Conservation (phyloP, 92 coral and sea anemone genomes). For the Heteractis magnifica region DNA sequence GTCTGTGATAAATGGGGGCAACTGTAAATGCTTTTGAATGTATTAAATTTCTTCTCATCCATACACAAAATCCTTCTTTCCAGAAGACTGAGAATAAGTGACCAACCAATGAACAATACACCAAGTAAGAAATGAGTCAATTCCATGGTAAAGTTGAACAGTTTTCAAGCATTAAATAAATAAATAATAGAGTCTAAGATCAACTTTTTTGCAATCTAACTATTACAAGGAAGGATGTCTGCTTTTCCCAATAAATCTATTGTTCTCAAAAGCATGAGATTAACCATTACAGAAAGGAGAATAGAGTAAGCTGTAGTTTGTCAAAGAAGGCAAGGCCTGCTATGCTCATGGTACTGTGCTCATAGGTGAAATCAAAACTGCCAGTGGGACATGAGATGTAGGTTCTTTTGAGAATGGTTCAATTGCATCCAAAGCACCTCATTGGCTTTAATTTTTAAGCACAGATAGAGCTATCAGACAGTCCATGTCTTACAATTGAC, state of each 20-base stretch:
- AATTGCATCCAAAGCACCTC: neutral
- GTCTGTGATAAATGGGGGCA: neutral
- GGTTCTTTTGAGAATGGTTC: neutral
- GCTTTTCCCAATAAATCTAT: conserved; percentile 25
- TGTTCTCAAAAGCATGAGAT: conserved; percentile 54
- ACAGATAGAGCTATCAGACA: conserved; percentile 6
- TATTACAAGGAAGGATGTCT: conserved; percentile 40
- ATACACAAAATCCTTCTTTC: conserved; percentile 15
- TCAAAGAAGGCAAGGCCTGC: conserved; percentile 28
- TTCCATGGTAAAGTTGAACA: neutral
- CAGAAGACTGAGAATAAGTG: conserved; percentile 18
- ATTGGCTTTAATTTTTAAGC: neutral
- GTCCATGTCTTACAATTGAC: conserved; percentile 30
- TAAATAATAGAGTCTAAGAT: neutral
- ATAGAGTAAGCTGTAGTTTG: conserved; percentile 29
- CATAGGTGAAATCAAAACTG: conserved; percentile 7
- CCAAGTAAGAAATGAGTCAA: neutral
- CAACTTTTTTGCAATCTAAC: conserved; percentile 24
- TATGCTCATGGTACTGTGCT: neutral
- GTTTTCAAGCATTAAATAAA: neutral
- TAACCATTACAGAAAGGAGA: conserved; percentile 43
- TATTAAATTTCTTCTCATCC: neutral
- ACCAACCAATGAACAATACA: conserved; percentile 24
- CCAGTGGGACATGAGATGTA: neutral
- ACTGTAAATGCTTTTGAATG: neutral